Percentiles rank a stretch among this genome's conserved stretches.
Evolutionary conservation across 2,797 vertebrate genomes (phyloP).

Genomic region (Eospalax fontanierii): DNA sequence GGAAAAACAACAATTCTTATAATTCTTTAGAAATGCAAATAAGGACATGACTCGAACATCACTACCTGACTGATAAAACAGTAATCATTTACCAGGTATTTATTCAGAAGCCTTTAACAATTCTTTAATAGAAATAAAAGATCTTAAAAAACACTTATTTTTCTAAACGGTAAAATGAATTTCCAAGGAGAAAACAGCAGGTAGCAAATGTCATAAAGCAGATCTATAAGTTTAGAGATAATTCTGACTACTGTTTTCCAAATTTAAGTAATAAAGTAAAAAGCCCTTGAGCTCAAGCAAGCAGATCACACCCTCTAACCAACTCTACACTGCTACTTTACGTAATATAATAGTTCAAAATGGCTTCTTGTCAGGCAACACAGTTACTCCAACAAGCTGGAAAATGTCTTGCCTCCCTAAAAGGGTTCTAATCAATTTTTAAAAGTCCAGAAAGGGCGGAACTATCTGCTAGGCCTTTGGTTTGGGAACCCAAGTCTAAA

Average conservation of each 20-base stretch:
- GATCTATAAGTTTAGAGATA: constrained; percentile 17
- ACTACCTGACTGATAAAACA: constrained; percentile 73
- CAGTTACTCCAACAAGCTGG: background rate
- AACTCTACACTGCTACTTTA: rapidly evolving
- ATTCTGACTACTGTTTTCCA: constrained; percentile 47
- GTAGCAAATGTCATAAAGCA: constrained; percentile 15
- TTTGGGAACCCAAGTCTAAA: constrained; percentile 32
- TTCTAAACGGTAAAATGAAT: constrained; percentile 69
- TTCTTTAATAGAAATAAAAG: constrained; percentile 62
- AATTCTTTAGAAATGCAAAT: constrained; percentile 84
- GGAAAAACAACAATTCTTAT: constrained; percentile 68
- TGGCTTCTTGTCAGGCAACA: background rate
- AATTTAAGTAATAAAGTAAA: constrained; percentile 22
- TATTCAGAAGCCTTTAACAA: constrained; percentile 74
- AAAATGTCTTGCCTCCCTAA: background rate
- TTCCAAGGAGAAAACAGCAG: constrained; percentile 50
- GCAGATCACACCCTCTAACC: background rate
- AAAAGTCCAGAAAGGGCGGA: constrained; percentile 19
- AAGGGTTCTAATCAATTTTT: background rate
- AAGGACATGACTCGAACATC: constrained; percentile 61
- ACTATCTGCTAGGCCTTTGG: background rate
- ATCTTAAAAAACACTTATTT: constrained; percentile 62
- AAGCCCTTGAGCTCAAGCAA: background rate
- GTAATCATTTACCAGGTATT: constrained; percentile 71
- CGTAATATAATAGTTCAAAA: background rate